A percentile compares a stretch with the other conserved stretches of the same genome.
These are phyloP conservation scores for Corythucha ciliata DNA, from an alignment of 2,888 invertebrate genomes.

Conservation along the genomic window DNA sequence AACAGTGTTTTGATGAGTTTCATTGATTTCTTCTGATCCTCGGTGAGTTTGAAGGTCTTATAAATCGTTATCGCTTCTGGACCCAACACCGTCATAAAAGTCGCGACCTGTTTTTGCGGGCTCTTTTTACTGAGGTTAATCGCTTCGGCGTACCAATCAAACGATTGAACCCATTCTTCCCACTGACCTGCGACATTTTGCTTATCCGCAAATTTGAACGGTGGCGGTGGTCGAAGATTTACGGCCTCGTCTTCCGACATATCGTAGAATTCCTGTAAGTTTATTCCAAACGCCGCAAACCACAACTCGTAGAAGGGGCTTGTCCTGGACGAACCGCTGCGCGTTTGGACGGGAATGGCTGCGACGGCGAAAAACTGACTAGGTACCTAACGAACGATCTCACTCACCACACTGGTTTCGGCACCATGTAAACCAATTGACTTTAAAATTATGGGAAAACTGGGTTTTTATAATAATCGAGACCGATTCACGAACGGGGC, in stretches of 20 bases:
- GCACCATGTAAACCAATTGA: too few species aligned
- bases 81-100: slow-evolving; percentile 17
- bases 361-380: too few species aligned
- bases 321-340: slow-evolving; percentile 14
- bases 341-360: slow-evolving; percentile 11
- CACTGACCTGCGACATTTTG: slow-evolving; percentile 12
- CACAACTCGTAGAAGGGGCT: slow-evolving; percentile 13
- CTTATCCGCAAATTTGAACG: slow-evolving; percentile 8
- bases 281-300: slow-evolving; percentile 10
- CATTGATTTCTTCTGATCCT: slow-evolving; percentile 1
- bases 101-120: slow-evolving; percentile 13
- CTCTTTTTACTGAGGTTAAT: slow-evolving; percentile 6
- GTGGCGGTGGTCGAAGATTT: slow-evolving; percentile 13
- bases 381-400: too few species aligned
- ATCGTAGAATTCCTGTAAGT: slow-evolving; percentile 8
- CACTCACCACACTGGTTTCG: too few species aligned
- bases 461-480: too few species aligned
- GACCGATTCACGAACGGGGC: too few species aligned
- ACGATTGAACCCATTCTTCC: slow-evolving; percentile 14
- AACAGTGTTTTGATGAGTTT: slow-evolving; percentile 3
- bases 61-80: slow-evolving; percentile 5
- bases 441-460: too few species aligned
- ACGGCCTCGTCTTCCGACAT: slow-evolving; percentile 4
- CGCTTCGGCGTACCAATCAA: slow-evolving; percentile 14
- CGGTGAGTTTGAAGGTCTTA: slow-evolving; percentile 13